Evolutionary conservation across 2,113 vertebrate genomes (phyloP), one percentile per base, ranked within the genome.

Genomic region (Sula dactylatra): DNA sequence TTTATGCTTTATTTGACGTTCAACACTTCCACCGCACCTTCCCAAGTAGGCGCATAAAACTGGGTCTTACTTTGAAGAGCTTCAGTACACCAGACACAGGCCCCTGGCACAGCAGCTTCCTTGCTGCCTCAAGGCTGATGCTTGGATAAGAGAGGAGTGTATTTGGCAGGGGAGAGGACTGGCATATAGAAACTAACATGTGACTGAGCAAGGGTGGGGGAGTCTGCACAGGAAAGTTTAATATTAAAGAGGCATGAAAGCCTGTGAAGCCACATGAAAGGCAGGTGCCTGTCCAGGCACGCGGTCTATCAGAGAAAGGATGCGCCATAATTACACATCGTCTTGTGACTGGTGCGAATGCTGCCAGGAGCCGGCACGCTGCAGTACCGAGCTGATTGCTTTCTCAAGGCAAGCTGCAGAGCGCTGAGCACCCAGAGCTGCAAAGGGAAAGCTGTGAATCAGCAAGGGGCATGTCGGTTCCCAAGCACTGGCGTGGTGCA

Each of bases 241-340:
- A 45, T 67, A 83, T 85, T 74, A 50, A 76, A 86, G 74, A 96
- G 27, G 71, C 52, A 78, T 0, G 0, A 90, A 93, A 93, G 69
- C 82, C 76, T 94, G 50, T 45, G 44, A 88, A 92, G 47, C 87
- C 77, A 84, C 86, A 95, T 55, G 85, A 93, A 92, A 76, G 50
- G 73, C 31, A 25, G 55, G 32, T 36, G 50, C 83, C 69, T 85
- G 87, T 20, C 65, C 0, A 1, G 92, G 61, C 94, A 87, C 0
- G 76, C 6, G 0, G 76, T 38, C 52, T 59, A 5, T 49, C 1
- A 1, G 84, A 50, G 87, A 87, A 87, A 86, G 81, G 80, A 72
- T 20, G 67, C 1, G 0, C 73, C 29, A 13, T 69, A 18, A 70
- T 76, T 85, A 87, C 4, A 0, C 82, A 77, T 83, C 59, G 6